Conservation (phyloP, 2,888 invertebrate genomes). For the Lithophane socia region DNA sequence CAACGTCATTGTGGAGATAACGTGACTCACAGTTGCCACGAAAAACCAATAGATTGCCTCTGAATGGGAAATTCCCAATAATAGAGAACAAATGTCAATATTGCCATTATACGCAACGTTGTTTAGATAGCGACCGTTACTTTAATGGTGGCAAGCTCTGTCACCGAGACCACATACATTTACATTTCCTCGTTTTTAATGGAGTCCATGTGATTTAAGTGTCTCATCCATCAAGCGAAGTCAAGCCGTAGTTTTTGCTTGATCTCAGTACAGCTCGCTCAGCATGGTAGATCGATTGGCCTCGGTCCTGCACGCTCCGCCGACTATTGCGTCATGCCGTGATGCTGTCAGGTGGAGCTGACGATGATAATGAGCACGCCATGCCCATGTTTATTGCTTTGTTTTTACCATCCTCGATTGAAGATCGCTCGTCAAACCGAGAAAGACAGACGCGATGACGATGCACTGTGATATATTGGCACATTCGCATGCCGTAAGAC, state of each 20-base stretch:
- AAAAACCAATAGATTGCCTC: constrained; percentile 12
- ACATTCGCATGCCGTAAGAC: constrained; percentile 22
- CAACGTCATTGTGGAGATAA: not conserved
- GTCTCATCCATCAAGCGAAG: constrained; percentile 50
- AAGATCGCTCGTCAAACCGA: constrained; percentile 38
- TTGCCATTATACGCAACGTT: constrained; percentile 37
- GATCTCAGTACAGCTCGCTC: constrained; percentile 61
- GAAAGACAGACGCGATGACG: constrained; percentile 22
- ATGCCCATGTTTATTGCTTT: constrained; percentile 61
- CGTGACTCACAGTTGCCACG: constrained; percentile 40
- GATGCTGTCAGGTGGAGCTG: constrained; percentile 64
- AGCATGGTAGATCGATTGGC: constrained; percentile 70
- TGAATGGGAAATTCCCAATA: constrained; percentile 40
- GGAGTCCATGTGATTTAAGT: constrained; percentile 29
- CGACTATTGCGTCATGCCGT: constrained; percentile 69
- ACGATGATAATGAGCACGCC: constrained; percentile 62
- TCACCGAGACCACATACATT: constrained; percentile 28
- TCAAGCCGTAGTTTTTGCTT: constrained; percentile 56
- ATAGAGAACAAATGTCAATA: constrained; percentile 54
- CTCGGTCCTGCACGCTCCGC: constrained; percentile 70
- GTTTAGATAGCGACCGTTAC: constrained; percentile 42
- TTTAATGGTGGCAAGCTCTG: constrained; percentile 9
- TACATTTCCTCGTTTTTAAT: constrained; percentile 34
- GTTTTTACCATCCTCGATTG: constrained; percentile 54
- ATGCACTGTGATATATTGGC: constrained; percentile 33